Evolutionary conservation across 2,888 invertebrate genomes (phyloP).

Genomic region (Lithophane ornitopus): DNA sequence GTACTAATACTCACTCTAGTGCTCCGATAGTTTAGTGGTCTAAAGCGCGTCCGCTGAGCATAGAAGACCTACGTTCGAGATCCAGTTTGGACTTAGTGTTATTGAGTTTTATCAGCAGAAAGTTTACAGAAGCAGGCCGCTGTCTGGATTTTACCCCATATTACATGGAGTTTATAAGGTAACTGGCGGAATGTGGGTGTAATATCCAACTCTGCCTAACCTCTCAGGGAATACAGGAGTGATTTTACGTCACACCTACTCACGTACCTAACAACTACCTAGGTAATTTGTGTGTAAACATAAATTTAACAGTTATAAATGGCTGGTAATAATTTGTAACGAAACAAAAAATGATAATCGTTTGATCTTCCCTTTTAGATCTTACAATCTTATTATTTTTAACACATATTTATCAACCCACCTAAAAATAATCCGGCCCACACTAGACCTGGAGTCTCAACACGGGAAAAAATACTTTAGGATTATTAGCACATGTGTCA

Average conservation of each 20-base stretch:
- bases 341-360: constrained; percentile 9
- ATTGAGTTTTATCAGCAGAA: not conserved
- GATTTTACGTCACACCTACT: not conserved
- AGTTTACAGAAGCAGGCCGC: too few species aligned
- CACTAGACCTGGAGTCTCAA: constrained; percentile 20
- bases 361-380: constrained; percentile 52
- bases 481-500: not conserved
- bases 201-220: not conserved
- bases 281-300: constrained; percentile 3
- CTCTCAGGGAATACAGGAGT: too few species aligned
- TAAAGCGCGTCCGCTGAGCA: not conserved
- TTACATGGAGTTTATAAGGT: not conserved
- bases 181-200: not conserved
- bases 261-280: not conserved
- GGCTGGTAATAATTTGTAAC: constrained; percentile 8
- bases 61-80: not conserved
- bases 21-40: too few species aligned
- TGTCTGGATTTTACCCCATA: too few species aligned
- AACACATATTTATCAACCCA: constrained; percentile 41
- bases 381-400: constrained; percentile 27
- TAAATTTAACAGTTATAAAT: constrained; percentile 10
- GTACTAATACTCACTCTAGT: not conserved
- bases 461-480: constrained; percentile 16
- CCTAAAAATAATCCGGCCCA: constrained; percentile 41
- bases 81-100: not conserved